phyloP scores from a whole-genome alignment of 2,113 vertebrate genomes.

The Rhinopomastus cyanomelas region DNA sequence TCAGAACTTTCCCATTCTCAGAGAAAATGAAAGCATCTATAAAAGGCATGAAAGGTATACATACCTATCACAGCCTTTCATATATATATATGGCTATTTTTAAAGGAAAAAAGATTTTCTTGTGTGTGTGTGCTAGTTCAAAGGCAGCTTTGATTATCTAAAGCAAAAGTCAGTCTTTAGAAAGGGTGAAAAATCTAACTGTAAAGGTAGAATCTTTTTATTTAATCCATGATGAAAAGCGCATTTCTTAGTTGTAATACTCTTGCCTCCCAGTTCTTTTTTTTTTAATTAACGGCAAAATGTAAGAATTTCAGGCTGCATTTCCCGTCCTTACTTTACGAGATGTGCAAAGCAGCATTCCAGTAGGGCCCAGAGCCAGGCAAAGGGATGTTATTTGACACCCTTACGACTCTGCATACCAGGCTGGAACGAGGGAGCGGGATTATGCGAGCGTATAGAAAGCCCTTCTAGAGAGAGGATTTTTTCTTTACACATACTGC shows the following conservation, averaged over 20 bases:
- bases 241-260: slow-evolving; percentile 5
- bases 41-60: slow-evolving; percentile 57
- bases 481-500: slow-evolving; percentile 50
- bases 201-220: slow-evolving; percentile 41
- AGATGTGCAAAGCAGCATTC: slow-evolving; percentile 61
- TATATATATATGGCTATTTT: slow-evolving; percentile 40
- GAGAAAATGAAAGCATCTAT: slow-evolving; percentile 37
- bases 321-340: slow-evolving; percentile 49
- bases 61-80: no score
- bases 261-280: background rate
- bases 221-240: slow-evolving; percentile 58
- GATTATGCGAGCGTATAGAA: slow-evolving; percentile 40
- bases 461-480: slow-evolving; percentile 28
- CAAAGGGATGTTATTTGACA: slow-evolving; percentile 61
- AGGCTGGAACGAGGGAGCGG: slow-evolving; percentile 8
- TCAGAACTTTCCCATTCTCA: slow-evolving; percentile 41
- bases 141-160: slow-evolving; percentile 66
- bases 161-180: slow-evolving; percentile 30
- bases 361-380: slow-evolving; percentile 29
- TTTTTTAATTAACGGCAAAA: slow-evolving; percentile 24
- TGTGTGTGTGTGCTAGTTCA: slow-evolving; percentile 31
- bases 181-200: slow-evolving; percentile 45
- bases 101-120: slow-evolving; percentile 24
- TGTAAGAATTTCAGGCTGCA: slow-evolving; percentile 4
- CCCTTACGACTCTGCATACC: slow-evolving; percentile 21